Conservation (phyloP, 1,140 invertebrate species). For the Panagrolaimus sp. region DNA sequence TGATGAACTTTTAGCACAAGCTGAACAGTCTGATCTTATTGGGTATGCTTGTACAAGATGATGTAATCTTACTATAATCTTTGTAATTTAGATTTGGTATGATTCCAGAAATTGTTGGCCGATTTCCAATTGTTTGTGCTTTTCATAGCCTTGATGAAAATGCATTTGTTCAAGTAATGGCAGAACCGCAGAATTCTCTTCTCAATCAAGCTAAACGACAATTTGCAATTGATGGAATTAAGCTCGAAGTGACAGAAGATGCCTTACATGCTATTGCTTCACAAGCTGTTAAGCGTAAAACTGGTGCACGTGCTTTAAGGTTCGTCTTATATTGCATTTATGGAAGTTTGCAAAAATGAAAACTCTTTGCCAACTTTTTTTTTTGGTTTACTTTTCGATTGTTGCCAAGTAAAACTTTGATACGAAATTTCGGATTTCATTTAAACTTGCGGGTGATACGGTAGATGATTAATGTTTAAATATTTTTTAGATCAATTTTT, state of each 20-base stretch:
- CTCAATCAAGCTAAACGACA: conserved; percentile 75
- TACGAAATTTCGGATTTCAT: no score
- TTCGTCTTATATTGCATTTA: neutral
- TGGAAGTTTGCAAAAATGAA: no score
- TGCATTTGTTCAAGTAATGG: conserved; percentile 87
- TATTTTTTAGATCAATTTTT: conserved; percentile 61
- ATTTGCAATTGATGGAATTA: conserved; percentile 71
- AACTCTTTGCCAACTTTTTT: no score
- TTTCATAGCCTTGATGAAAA: conserved; percentile 88
- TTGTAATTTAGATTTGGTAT: conserved; percentile 70
- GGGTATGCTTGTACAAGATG: no score
- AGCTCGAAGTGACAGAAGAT: conserved; percentile 75
- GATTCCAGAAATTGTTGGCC: conserved; percentile 93
- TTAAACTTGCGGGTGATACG: no score
- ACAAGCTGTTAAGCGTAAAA: conserved; percentile 87
- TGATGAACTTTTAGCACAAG: conserved; percentile 73
- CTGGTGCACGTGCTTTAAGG: conserved; percentile 71
- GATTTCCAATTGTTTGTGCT: conserved; percentile 90
- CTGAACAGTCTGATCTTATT: conserved; percentile 93
- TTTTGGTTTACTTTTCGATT: no score
- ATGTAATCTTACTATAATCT: no score
- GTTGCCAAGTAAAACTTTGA: neutral
- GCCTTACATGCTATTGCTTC: conserved; percentile 80
- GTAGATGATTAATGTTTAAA: no score
- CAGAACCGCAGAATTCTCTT: conserved; percentile 91